Percentiles rank a stretch among this genome's conserved stretches.
phyloP scores from a whole-genome alignment of 2,113 vertebrate species.

The Phalacrocorax carbo region DNA sequence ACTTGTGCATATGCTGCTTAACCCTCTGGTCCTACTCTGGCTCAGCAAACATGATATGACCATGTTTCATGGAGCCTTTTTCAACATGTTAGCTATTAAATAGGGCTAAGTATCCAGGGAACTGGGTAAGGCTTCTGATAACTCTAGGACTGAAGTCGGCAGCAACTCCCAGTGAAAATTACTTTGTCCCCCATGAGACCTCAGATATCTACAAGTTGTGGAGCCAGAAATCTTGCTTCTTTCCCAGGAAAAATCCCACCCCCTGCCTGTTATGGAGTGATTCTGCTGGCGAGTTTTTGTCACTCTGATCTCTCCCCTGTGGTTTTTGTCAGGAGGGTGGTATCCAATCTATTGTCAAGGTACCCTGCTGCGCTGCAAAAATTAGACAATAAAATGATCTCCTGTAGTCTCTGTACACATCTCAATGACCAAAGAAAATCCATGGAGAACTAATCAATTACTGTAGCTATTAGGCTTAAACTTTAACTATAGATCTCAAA shows the following conservation, averaged over 20 bases:
- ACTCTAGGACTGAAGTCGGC: background rate
- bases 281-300: slow-evolving; percentile 6
- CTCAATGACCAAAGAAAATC: slow-evolving; percentile 49
- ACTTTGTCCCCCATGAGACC: background rate
- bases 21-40: background rate
- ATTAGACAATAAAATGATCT: slow-evolving; percentile 60
- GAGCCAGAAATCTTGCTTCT: background rate
- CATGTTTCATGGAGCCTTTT: background rate
- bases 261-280: background rate
- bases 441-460: slow-evolving; percentile 62
- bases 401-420: slow-evolving; percentile 20
- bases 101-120: background rate
- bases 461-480: slow-evolving; percentile 59
- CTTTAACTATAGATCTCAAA: slow-evolving; percentile 44
- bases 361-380: slow-evolving; percentile 2
- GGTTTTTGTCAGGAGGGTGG: slow-evolving; percentile 23
- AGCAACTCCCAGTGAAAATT: background rate
- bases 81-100: background rate
- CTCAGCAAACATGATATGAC: background rate
- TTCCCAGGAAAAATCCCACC: slow-evolving; percentile 39
- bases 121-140: background rate
- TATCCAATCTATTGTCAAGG: slow-evolving; percentile 10
- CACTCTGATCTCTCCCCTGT: background rate
- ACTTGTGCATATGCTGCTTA: background rate
- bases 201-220: background rate